Evolutionary conservation across 2,888 invertebrate genomes (phyloP), one percentile per base, ranked within the genome.

Genomic region (Latrodectus hesperus): DNA sequence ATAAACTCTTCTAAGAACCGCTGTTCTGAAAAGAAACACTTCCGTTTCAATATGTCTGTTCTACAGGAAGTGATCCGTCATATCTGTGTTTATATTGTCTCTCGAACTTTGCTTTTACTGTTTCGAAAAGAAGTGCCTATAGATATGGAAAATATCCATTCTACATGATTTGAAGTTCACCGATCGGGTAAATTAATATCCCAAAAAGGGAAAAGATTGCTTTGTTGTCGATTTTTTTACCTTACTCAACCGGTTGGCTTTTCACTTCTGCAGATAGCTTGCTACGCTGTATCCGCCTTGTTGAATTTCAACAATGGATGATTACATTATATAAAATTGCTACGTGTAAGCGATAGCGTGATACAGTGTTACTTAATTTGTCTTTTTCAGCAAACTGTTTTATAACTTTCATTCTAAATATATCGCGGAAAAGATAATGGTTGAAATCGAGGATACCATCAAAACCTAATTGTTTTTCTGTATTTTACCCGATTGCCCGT

Each of bases 1-100:
- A 60, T 60, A 60, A 60, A 12, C n/a, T 60, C 10, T 60, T 60
- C 60, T 60, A 60, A 60, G 60, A 60, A 60, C 11, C 12, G 26
- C 4, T 2, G 11, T 5, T 17, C 53, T 80, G 71, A 64, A 80
- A 80, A 71, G 79, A 72, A 53, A 72, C 11, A 51, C 72, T 72
- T 80, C 75, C 79, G 55, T 80, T 68, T 64, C 16, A 51, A 75
- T 51, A n/a, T 53, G 71, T 51, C 38, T 49, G 38, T 64, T 38
- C 55, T 14, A n/a, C 79, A 64, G 79, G 79, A 80, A 80, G 71
- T 65, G 72, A 80, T 80, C 79, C 64, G 72, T 72, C 64, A 80
- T 72, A 14, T 64, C 51, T 6, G 22, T 14, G 49, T 60, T 17
- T 75, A 38, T 60, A 74, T 60, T 60, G 60, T 60, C n/a, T 60